phyloP scores from a whole-genome alignment of 2,113 vertebrate genomes.

The Chloropsis hardwickii region DNA sequence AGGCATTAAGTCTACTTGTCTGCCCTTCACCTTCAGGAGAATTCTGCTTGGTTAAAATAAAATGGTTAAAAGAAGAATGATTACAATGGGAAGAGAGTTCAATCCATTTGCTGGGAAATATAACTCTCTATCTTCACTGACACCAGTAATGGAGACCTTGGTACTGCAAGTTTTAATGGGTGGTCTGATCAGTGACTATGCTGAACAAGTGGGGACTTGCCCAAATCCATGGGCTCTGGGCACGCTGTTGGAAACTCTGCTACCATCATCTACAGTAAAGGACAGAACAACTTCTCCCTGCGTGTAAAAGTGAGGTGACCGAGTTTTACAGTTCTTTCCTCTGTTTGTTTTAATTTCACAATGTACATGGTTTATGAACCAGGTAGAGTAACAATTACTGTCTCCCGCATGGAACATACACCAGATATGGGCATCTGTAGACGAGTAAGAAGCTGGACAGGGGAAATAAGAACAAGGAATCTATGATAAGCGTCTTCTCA shows the following conservation, averaged over 20 bases:
- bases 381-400: not conserved
- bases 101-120: fast-evolving
- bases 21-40: not conserved
- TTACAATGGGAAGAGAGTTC: not conserved
- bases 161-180: not conserved
- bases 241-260: fast-evolving
- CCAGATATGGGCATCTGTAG: not conserved
- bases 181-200: not conserved
- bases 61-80: not conserved
- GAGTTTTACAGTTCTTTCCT: not conserved
- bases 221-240: not conserved
- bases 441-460: not conserved
- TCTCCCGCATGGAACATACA: not conserved
- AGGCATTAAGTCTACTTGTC: not conserved
- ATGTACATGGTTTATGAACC: not conserved
- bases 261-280: not conserved
- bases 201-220: not conserved
- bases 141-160: not conserved
- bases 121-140: not conserved
- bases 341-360: not conserved
- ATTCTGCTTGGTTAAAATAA: not conserved
- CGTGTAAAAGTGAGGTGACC: not conserved
- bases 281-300: not conserved
- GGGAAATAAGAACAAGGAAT: not conserved
- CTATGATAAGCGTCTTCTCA: not conserved